phyloP scores from a whole-genome alignment of 2,888 invertebrate genomes.

The Gari tellinella region DNA sequence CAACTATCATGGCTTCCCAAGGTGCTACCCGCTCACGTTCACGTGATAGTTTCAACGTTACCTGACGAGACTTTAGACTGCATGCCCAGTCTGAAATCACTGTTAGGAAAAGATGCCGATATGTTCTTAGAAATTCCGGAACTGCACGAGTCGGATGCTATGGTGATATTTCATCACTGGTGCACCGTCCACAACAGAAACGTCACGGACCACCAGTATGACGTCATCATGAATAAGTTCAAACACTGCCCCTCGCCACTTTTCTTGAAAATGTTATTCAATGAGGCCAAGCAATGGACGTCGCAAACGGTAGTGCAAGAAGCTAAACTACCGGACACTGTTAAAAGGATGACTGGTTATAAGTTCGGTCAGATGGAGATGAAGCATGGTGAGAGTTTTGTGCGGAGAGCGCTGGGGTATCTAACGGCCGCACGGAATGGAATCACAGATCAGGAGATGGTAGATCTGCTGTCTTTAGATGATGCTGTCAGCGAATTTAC shows the following conservation, averaged over 20 bases:
- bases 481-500: slow-evolving; percentile 75
- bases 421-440: slow-evolving; percentile 91
- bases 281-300: slow-evolving; percentile 75
- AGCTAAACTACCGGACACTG: slow-evolving; percentile 71
- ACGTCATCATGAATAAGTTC: slow-evolving; percentile 88
- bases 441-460: slow-evolving; percentile 92
- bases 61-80: slow-evolving; percentile 74
- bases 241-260: slow-evolving; percentile 75
- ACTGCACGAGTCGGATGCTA: slow-evolving; percentile 70
- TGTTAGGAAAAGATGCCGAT: slow-evolving; percentile 60
- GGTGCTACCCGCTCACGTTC: slow-evolving; percentile 90
- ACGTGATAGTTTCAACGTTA: slow-evolving; percentile 87
- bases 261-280: slow-evolving; percentile 75
- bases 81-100: slow-evolving; percentile 64
- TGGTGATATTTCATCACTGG: slow-evolving; percentile 74
- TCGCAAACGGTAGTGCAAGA: slow-evolving; percentile 68
- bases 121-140: slow-evolving; percentile 73
- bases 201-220: slow-evolving; percentile 87
- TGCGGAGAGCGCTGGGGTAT: slow-evolving; percentile 88
- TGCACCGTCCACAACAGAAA: slow-evolving; percentile 59
- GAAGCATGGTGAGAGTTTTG: slow-evolving; percentile 79
- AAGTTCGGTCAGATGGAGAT: slow-evolving; percentile 79
- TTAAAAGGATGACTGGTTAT: slow-evolving; percentile 73
- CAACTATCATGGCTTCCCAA: slow-evolving; percentile 91
- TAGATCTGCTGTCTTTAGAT: slow-evolving; percentile 86